Conservation (phyloP, 2,888 invertebrate genomes). For the Cheilosia scutellata region DNA sequence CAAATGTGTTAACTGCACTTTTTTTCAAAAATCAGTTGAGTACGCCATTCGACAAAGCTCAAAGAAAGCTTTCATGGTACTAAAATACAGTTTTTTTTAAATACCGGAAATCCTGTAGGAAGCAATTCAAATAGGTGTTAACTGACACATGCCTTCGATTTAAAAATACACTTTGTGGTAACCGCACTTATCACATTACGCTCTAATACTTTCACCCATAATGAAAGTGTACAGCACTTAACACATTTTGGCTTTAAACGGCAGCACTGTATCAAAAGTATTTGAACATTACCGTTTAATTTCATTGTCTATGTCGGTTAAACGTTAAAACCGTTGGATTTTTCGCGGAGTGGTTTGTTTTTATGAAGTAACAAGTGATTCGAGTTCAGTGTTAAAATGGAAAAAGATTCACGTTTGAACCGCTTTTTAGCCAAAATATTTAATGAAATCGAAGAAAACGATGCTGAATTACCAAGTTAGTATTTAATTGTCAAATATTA, state of each 20-base stretch:
- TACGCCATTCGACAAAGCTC: no score
- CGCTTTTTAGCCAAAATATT: background rate
- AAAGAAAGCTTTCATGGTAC: no score
- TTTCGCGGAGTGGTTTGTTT: no score
- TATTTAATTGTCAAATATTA: no score
- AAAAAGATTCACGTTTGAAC: no score
- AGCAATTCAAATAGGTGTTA: constrained; percentile 5
- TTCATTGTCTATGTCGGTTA: background rate
- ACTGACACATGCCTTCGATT: background rate
- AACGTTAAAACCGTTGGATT: no score
- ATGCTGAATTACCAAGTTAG: no score
- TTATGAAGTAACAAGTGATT: no score
- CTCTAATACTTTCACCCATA: constrained; percentile 5
- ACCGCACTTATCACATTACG: background rate
- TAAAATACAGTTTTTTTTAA: background rate
- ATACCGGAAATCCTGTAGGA: background rate
- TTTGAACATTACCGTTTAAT: background rate
- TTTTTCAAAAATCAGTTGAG: no score
- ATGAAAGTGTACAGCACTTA: background rate
- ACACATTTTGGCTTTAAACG: background rate
- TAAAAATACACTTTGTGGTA: background rate
- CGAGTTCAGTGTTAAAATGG: no score
- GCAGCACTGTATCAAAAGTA: background rate
- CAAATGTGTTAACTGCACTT: no score
- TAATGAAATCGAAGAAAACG: no score